Percentiles rank a stretch among this genome's conserved stretches.
phyloP scores from a whole-genome alignment of 2,113 vertebrate species.

The Pseudopodoces humilis region DNA sequence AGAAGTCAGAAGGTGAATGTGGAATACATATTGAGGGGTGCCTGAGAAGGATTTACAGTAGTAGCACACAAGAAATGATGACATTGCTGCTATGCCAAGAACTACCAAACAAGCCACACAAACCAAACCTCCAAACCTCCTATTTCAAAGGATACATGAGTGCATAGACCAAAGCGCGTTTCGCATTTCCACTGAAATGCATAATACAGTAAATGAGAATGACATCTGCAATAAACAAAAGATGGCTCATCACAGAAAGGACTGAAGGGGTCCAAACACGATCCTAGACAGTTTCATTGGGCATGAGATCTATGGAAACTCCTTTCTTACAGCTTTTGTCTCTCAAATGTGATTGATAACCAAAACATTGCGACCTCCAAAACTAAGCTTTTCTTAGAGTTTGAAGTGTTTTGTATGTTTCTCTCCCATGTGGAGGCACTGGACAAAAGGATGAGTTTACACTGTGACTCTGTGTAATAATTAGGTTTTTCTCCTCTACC shows the following conservation, averaged over 20 bases:
- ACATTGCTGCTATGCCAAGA: background rate
- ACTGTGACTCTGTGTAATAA: background rate
- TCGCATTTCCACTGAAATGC: slow-evolving; percentile 79
- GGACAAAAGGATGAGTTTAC: background rate
- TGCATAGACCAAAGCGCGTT: slow-evolving; percentile 74
- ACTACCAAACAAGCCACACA: background rate
- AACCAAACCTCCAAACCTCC: background rate
- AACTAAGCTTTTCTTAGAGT: background rate
- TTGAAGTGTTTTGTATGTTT: background rate
- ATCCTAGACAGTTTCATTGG: background rate
- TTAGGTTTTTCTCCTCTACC: background rate
- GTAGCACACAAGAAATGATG: background rate
- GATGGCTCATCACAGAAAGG: background rate
- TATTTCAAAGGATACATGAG: slow-evolving; percentile 83
- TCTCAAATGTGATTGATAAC: background rate
- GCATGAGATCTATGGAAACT: background rate
- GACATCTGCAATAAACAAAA: slow-evolving; percentile 76
- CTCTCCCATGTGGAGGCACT: background rate
- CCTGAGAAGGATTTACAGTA: background rate
- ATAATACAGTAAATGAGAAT: slow-evolving; percentile 86
- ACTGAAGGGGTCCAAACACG: background rate
- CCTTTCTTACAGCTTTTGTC: background rate
- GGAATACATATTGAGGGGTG: background rate
- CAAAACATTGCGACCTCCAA: background rate
- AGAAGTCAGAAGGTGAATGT: background rate